Conservation (phyloP, 2,113 vertebrate genomes). For the Pelecanoides urinatrix region DNA sequence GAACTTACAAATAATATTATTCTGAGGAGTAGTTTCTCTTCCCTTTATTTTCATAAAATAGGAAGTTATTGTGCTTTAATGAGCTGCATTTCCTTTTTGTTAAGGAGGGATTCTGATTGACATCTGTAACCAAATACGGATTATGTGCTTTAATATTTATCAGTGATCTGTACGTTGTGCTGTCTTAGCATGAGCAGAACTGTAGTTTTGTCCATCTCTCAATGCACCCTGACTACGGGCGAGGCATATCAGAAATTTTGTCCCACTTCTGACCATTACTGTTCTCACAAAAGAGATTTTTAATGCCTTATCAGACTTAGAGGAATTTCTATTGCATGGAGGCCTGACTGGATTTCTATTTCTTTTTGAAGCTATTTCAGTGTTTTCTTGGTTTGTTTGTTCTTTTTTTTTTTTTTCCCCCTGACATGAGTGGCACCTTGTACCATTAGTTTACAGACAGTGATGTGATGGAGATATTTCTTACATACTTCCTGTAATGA, state of each 20-base stretch:
- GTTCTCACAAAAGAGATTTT: background rate
- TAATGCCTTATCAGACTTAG: background rate
- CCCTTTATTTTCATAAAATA: background rate
- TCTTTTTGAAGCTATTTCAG: background rate
- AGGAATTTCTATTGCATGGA: background rate
- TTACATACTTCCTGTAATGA: background rate
- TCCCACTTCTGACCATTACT: background rate
- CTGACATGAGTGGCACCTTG: background rate
- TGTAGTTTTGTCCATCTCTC: background rate
- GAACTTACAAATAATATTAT: background rate
- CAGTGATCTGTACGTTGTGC: background rate
- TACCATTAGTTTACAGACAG: background rate
- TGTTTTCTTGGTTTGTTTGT: background rate
- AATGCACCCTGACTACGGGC: too few relatives aligned
- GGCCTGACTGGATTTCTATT: background rate
- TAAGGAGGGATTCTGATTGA: background rate
- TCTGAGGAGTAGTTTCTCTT: background rate
- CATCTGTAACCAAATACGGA: background rate
- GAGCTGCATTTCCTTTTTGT: background rate
- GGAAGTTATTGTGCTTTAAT: background rate
- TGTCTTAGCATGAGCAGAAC: background rate
- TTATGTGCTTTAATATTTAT: background rate
- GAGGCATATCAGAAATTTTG: background rate
- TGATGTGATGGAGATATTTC: background rate
- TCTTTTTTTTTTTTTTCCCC: too few relatives aligned